A percentile compares a stretch with the other conserved stretches of the same genome.
These are phyloP conservation scores for Brachypodius melanocephalos DNA, from an alignment of 2,113 vertebrate genomes.

Conservation along the genomic window DNA sequence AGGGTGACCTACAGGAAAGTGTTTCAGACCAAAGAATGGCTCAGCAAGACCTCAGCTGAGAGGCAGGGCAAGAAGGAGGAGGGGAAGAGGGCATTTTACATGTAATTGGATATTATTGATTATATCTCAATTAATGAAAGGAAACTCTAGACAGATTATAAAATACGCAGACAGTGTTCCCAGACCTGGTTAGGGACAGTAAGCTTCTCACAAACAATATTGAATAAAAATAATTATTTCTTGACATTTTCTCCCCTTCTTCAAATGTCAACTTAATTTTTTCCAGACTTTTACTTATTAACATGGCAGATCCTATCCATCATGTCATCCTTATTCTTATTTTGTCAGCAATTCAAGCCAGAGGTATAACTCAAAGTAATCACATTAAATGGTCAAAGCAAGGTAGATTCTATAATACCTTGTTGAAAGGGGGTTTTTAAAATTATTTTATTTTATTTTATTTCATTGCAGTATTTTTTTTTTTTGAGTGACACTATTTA, in stretches of 20 bases:
- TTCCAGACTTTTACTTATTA: slow-evolving; percentile 12
- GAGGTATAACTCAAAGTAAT: neutral
- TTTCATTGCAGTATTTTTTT: neutral
- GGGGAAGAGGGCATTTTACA: neutral
- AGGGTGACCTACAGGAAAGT: neutral
- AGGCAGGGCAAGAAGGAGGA: accelerated
- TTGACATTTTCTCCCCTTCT: slow-evolving; percentile 42
- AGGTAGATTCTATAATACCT: neutral
- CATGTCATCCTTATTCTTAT: neutral
- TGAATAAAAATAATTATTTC: slow-evolving; percentile 29
- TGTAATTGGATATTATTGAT: neutral
- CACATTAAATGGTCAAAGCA: neutral
- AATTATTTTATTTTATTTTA: neutral
- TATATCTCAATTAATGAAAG: neutral
- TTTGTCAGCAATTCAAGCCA: neutral
- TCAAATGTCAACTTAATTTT: slow-evolving; percentile 41
- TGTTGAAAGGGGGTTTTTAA: neutral
- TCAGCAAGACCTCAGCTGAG: neutral
- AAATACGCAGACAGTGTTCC: neutral
- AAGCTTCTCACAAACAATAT: neutral
- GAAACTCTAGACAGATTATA: neutral
- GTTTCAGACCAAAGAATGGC: neutral
- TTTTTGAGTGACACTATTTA: neutral
- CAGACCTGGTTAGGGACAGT: neutral
- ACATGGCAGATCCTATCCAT: neutral